Evolutionary conservation across 2,113 vertebrate genomes (phyloP).

Genomic region (Ophiodon elongatus): DNA sequence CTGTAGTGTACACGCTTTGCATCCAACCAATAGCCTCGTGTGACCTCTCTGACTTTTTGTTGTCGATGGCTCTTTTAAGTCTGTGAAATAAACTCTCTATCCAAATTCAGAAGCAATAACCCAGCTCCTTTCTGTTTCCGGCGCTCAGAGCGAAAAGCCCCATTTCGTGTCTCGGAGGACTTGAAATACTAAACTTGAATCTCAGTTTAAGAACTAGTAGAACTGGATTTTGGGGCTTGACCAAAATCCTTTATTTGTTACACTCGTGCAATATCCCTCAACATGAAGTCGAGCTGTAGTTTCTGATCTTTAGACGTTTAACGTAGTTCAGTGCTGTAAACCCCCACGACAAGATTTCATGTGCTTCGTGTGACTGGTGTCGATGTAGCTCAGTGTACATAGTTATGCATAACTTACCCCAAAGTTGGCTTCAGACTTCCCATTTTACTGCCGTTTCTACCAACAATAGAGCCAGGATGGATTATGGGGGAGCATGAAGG

Average conservation of each 20-base stretch:
- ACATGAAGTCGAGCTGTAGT: constrained; percentile 58
- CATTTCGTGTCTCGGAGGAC: constrained; percentile 15
- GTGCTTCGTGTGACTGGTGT: constrained; percentile 46
- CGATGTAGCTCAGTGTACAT: constrained; percentile 39
- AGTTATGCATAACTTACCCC: constrained; percentile 6
- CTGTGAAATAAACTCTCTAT: neutral
- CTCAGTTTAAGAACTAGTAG: constrained; percentile 4
- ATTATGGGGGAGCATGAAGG: constrained; percentile 49
- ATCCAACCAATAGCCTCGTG: constrained; percentile 24
- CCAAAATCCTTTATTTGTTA: constrained; percentile 11
- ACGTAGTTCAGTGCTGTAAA: constrained; percentile 65
- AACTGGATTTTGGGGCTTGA: neutral
- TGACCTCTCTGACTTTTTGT: constrained; percentile 22
- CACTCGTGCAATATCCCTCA: constrained; percentile 63
- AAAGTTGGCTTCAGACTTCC: constrained; percentile 9
- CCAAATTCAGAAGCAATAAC: constrained; percentile 65
- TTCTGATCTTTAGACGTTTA: constrained; percentile 43
- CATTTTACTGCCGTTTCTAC: constrained; percentile 25
- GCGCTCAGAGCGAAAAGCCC: constrained; percentile 29
- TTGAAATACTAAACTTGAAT: constrained; percentile 22
- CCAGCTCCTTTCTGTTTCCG: constrained; percentile 16
- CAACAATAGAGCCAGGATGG: constrained; percentile 22
- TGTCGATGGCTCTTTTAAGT: constrained; percentile 13
- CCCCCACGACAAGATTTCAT: neutral
- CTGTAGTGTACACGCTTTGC: constrained; percentile 27